Base-by-base conservation (phyloP, 2,888 invertebrate species). In the Lacanobia oleracea region DNA sequence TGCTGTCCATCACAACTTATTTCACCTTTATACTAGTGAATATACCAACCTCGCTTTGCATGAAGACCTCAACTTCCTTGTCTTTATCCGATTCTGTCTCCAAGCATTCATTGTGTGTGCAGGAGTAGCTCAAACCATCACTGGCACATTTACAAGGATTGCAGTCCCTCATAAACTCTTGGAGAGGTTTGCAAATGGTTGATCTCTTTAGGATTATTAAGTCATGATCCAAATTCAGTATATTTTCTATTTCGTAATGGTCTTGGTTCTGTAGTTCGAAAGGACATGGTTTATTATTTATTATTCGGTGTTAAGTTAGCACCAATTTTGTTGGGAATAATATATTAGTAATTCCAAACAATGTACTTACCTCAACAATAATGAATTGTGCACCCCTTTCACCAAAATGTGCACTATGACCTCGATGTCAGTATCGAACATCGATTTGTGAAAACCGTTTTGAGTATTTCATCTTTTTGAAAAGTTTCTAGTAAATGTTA, bases 111-210 rank as follows among this genome's bases (percentile, higher is more conserved):
- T 95, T 95, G 56, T 95, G 93, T 0, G 96, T 96, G 82, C 97
- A 97, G 0, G 93, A 89, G 82, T 95, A 97, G 37, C 95, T 96
- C 3, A 93, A 91, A 0, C 97, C 96, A 43, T 95, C 94, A 0
- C 88, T 85, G 1, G 96, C 93, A 81, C 97, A 97, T 82, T 93
- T 94, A 82, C 97, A 97, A 5, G 93, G 91, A 83, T 97, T 97
- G 86, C 97, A 97, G 37, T 96, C 96, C 4, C 93, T 85, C 83
- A 93, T 91, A 75, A 96, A 96, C 64, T 92, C 92, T 63, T 95
- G 92, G 59, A 93, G 92, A 0, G 96, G 94, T 72, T 95, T 95
- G 83, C 97, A 97, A 0, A 92, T 88, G 0, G 91, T 87, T 0
- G 93, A 88, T 1, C 92, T 83, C 57, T 93, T 94, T 3, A 81